These are phyloP conservation scores for Colinus virginianus DNA, from an alignment of 2,113 vertebrate species.

Conservation along the genomic window DNA sequence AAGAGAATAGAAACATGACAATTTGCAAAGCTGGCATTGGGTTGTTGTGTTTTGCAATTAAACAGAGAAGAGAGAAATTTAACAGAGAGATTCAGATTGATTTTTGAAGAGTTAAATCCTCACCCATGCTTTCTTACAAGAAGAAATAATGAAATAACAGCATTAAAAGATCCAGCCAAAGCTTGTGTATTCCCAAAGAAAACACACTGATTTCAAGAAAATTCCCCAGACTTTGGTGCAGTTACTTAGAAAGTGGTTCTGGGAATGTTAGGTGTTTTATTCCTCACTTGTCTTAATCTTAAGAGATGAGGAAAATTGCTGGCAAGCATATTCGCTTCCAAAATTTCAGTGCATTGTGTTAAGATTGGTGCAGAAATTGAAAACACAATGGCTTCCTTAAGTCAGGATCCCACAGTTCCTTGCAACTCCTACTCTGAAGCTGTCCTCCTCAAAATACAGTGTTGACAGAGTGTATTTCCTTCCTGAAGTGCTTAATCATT, in stretches of 20 bases:
- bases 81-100: too few relatives aligned
- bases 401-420: background rate
- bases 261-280: background rate
- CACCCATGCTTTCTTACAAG: background rate
- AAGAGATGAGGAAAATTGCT: background rate
- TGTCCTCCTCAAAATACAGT: background rate
- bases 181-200: background rate
- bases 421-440: background rate
- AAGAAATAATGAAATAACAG: background rate
- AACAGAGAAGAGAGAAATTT: background rate
- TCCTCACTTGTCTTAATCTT: background rate
- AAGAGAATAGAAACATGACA: background rate
- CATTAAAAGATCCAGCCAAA: background rate
- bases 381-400: background rate
- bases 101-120: background rate
- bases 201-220: background rate
- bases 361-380: background rate
- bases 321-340: background rate
- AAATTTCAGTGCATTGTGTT: background rate
- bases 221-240: background rate
- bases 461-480: background rate
- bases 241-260: background rate
- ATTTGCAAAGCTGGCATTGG: background rate
- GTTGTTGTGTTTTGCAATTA: background rate
- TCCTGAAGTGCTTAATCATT: background rate